Evolutionary conservation across 2,113 vertebrate genomes (phyloP), one percentile per base, ranked within the genome.

Genomic region (Oryzias javanicus): DNA sequence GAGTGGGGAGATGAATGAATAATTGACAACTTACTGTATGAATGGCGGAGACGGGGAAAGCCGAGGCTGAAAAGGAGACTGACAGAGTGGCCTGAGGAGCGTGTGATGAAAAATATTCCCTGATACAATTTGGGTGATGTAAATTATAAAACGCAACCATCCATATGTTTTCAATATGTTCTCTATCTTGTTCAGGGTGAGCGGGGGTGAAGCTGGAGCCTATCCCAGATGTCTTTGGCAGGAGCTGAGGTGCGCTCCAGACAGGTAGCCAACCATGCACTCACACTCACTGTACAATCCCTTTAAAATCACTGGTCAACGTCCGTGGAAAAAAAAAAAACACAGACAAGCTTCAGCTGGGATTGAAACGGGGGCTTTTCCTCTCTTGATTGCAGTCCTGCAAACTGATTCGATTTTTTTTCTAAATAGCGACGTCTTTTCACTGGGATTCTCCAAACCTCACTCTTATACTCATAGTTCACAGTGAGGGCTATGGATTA

Each of bases 1-100:
- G 73, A 74, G 80, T 55, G 49, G 57, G 53, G 61, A 64, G 66
- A 70, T 81, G 62, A 85, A 86, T 88, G 82, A 89, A 86, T 86
- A 79, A 86, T 87, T 72, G 74, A 85, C 48, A 57, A 73, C 35
- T 13, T 68, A 75, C 46, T 64, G 53, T 71, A 70, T 14, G 55
- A 67, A 77, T 40, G 64, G 14, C 10, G 8, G 71, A 46, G 64
- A 66, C 42, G 42, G 40, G 40, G 51, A 70, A 64, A 61, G 64
- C 2, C 42, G 22, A 71, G 77, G 45, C 44, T 44, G 57, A 57
- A 35, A 60, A 35, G 3, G 49, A 42, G 54, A 15, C 6, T 22
- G 5, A 16, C 13, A 45, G 48, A 57, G 53, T 50, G 22, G 16
- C 53, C 19, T 47, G 35, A 6, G 50, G 51, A 14, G 42, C 42